These are phyloP conservation scores for Reticulitermes lucifugus DNA, from an alignment of 2,888 invertebrate genomes.

Conservation along the genomic window DNA sequence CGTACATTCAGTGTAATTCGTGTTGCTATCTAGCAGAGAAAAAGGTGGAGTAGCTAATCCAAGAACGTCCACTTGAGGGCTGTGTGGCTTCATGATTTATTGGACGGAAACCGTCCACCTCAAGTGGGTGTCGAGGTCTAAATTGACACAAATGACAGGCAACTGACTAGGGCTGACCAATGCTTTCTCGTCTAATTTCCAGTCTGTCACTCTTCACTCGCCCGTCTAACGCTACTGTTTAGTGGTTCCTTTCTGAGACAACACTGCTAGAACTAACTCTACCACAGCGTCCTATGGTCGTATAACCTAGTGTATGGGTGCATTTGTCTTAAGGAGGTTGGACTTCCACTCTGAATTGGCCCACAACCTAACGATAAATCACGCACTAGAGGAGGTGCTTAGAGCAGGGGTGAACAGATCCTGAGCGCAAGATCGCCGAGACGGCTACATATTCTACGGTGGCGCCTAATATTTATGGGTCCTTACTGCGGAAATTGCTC, in stretches of 20 bases:
- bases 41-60: too few species aligned
- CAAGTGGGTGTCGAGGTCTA: neutral
- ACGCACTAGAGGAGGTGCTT: neutral
- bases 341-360: neutral
- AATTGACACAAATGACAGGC: neutral
- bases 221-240: too few species aligned
- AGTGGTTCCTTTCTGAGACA: neutral
- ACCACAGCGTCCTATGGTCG: neutral
- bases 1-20: too few species aligned
- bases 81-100: neutral
- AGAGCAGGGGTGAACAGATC: too few species aligned
- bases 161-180: neutral
- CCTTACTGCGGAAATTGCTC: too few species aligned
- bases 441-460: too few species aligned
- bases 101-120: neutral
- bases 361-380: neutral
- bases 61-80: neutral
- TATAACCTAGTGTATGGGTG: neutral
- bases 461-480: too few species aligned
- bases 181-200: neutral
- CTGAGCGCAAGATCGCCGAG: too few species aligned
- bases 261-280: neutral
- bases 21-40: too few species aligned
- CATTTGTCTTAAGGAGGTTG: neutral
- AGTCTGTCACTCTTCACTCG: neutral